Evolutionary conservation across 2,888 invertebrate species (phyloP).

Genomic region (Apotomis capreana): DNA sequence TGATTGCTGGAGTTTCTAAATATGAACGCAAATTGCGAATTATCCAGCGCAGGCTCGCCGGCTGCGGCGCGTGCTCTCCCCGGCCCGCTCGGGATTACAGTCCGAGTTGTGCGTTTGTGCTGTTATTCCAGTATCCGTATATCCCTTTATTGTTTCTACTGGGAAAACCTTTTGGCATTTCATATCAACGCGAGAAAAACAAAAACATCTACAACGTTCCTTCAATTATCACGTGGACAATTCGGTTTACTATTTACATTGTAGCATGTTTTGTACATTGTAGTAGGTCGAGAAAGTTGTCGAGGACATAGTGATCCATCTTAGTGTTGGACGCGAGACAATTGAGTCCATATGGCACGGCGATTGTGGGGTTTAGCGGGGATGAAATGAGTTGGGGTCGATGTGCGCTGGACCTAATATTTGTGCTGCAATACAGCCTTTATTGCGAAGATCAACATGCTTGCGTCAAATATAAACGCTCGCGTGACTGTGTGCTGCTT

Average conservation of each 20-base stretch:
- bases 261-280: not conserved
- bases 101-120: conserved; percentile 68
- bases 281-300: conserved; percentile 47
- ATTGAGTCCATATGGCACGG: conserved; percentile 69
- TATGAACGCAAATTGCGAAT: conserved; percentile 72
- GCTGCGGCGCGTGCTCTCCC: conserved; percentile 69
- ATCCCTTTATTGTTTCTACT: conserved; percentile 64
- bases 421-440: conserved; percentile 76
- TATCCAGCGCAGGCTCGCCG: conserved; percentile 56
- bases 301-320: conserved; percentile 49
- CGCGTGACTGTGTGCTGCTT: conserved; percentile 50
- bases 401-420: conserved; percentile 70
- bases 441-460: conserved; percentile 73
- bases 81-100: conserved; percentile 69
- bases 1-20: conserved; percentile 57
- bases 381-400: conserved; percentile 75
- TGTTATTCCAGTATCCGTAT: conserved; percentile 63
- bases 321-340: conserved; percentile 64
- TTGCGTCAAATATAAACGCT: conserved; percentile 61
- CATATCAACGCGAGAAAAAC: conserved; percentile 50
- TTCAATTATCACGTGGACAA: conserved; percentile 15
- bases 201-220: conserved; percentile 25
- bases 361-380: conserved; percentile 67
- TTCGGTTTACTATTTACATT: conserved; percentile 8
- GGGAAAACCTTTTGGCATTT: conserved; percentile 61